Conservation (phyloP, 1,140 invertebrate genomes). For the Leptopilina clavipes region DNA sequence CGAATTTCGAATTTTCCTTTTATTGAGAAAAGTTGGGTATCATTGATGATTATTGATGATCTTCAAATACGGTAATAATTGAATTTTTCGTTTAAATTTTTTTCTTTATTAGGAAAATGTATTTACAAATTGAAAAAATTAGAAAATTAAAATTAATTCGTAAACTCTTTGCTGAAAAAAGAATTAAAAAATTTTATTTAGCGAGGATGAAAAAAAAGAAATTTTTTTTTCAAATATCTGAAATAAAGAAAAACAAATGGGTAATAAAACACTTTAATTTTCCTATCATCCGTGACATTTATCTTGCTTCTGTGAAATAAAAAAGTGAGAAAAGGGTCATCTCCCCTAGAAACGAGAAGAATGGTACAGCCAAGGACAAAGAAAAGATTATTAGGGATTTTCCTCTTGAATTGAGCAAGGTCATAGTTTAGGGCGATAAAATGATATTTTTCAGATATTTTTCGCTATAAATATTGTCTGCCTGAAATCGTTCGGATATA, state of each 20-base stretch:
- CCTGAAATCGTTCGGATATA: not conserved
- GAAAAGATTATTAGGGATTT: conserved; percentile 14
- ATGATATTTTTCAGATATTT: conserved; percentile 6
- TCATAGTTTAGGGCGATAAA: not conserved
- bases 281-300: conserved; percentile 5
- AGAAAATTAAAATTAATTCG: too few relatives aligned
- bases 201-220: not conserved
- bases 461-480: not conserved
- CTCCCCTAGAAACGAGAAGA: not conserved
- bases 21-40: too few relatives aligned
- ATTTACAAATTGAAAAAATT: too few relatives aligned
- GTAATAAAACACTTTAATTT: conserved; percentile 23
- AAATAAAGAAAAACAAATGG: not conserved
- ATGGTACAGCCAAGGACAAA: not conserved
- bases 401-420: conserved; percentile 21
- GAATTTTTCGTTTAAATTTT: too few relatives aligned
- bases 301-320: not conserved
- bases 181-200: not conserved
- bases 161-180: too few relatives aligned
- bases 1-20: too few relatives aligned
- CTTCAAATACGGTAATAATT: too few relatives aligned
- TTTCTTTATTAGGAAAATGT: too few relatives aligned
- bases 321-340: conserved; percentile 31
- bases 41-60: too few relatives aligned
- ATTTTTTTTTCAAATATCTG: not conserved